Evolutionary conservation across 2,113 vertebrate genomes (phyloP), one percentile per base, ranked within the genome.

Genomic region (Clarias magur): DNA sequence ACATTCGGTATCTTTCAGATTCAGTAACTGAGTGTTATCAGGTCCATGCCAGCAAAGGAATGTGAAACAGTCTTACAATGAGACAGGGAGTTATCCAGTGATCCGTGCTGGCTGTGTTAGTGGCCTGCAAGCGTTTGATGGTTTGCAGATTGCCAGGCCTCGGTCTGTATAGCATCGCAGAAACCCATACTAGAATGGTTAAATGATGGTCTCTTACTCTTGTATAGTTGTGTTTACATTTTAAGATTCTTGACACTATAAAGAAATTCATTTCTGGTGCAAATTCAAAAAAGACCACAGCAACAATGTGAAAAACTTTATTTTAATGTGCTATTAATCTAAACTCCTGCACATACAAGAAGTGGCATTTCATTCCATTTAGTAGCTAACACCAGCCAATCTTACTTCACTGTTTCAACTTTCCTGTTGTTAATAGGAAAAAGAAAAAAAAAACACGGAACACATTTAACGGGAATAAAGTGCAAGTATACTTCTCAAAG

Each of bases 81-180:
- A 60, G 54, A 72, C 34, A 30, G 72, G 86, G 70, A 72, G 86
- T 42, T 57, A 83, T 65, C 53, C 75, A 83, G 54, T 84, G 82
- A 85, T 62, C 81, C 57, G 60, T 89, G 25, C 27, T 85, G 12
- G n/a, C 88, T 70, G n/a, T 82, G 85, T 78, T 86, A 83, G 53
- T 65, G 88, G 30, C 53, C 68, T 48, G 19, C 23, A 21, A 75
- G 1, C 27, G 25, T 85, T 56, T 60, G 90, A 91, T 38, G 79
- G 70, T 67, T 34, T 86, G 16, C 88, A 85, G 91, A 88, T 85
- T 75, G 42, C 3, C 86, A 89, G 89, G 82, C 72, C n/a, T 83
- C 38, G 2, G 62, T 78, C 72, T 79, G 81, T 62, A 11, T 65
- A 82, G 59, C 42, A 83, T 83, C 81, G 34, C 57, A 80, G 53